These are phyloP conservation scores for Charadrius vociferus DNA, from an alignment of 2,113 vertebrate species.

Conservation along the genomic window DNA sequence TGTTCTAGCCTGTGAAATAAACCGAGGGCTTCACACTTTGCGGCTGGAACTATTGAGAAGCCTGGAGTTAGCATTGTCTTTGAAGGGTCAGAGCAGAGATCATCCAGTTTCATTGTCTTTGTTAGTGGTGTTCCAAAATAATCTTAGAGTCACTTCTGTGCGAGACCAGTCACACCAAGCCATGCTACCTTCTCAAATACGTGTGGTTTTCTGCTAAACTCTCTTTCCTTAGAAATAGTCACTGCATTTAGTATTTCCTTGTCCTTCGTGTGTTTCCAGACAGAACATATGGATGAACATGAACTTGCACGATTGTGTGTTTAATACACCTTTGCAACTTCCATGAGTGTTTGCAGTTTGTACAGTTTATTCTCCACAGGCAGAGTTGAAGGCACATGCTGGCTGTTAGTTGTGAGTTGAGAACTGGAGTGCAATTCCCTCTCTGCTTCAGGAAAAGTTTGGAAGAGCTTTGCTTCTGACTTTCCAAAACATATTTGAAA, in stretches of 20 bases:
- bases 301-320: not conserved
- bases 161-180: not conserved
- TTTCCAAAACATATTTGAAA: conserved; percentile 53
- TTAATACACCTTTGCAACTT: not conserved
- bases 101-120: not conserved
- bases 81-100: not conserved
- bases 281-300: not conserved
- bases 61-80: not conserved
- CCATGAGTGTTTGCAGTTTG: accelerated
- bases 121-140: not conserved
- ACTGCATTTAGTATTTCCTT: not conserved
- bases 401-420: not conserved
- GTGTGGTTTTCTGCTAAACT: not conserved
- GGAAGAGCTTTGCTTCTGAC: conserved; percentile 25
- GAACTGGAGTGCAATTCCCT: not conserved
- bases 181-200: accelerated
- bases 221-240: not conserved
- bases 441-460: not conserved
- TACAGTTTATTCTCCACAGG: not conserved
- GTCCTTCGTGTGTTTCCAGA: not conserved
- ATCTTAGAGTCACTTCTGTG: not conserved
- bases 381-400: not conserved
- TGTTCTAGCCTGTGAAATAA: not conserved
- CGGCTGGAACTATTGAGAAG: not conserved
- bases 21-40: not conserved